phyloP scores from a whole-genome alignment of 2,797 vertebrate genomes.

The Morus bassanus region DNA sequence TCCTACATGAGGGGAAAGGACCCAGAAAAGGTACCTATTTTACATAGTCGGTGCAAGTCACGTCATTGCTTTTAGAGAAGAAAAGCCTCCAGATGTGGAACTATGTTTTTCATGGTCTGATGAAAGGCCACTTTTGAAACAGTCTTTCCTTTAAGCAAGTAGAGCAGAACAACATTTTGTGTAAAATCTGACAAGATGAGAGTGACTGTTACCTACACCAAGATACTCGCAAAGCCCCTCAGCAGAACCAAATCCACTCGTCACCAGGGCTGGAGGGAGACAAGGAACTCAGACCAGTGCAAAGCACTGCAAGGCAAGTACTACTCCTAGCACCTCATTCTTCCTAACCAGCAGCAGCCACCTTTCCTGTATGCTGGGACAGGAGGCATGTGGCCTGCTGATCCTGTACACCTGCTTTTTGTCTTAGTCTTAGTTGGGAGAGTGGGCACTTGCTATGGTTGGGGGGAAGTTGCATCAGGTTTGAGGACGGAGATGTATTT shows the following conservation, averaged over 20 bases:
- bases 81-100: neutral
- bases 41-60: neutral
- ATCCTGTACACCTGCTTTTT: neutral
- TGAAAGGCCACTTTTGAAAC: neutral
- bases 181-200: neutral
- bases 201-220: neutral
- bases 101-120: neutral
- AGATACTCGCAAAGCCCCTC: neutral
- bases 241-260: neutral
- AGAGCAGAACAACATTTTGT: neutral
- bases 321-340: neutral
- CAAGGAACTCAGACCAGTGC: rapidly evolving
- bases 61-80: neutral
- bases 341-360: neutral
- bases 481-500: neutral
- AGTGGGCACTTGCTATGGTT: neutral
- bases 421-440: neutral
- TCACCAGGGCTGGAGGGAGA: neutral
- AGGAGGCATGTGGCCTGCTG: neutral
- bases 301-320: neutral
- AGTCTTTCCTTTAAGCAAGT: neutral
- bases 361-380: rapidly evolving
- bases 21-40: neutral
- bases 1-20: neutral
- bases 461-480: neutral